These are phyloP conservation scores for Petroica traversi DNA, from an alignment of 2,113 vertebrate species.

Conservation along the genomic window DNA sequence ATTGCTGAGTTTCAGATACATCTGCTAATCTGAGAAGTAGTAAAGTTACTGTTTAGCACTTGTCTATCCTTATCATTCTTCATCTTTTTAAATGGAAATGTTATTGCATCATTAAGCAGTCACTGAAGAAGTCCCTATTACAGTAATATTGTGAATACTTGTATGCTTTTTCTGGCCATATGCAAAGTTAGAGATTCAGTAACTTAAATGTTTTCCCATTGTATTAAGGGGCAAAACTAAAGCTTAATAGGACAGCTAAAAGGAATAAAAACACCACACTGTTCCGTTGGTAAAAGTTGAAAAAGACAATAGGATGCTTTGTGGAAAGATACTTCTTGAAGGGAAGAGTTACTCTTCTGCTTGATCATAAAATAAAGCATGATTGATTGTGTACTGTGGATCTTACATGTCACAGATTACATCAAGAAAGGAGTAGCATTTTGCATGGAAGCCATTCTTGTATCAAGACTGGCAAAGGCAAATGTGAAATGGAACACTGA, in stretches of 20 bases:
- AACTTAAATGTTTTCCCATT: not conserved
- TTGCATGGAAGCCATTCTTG: not conserved
- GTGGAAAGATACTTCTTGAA: not conserved
- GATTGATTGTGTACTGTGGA: conserved; percentile 26
- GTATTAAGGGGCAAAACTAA: not conserved
- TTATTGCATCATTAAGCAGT: not conserved
- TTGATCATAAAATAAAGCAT: not conserved
- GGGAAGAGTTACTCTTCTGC: not conserved
- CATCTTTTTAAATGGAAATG: not conserved
- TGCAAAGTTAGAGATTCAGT: not conserved
- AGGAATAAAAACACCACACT: not conserved
- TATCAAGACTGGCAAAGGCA: not conserved
- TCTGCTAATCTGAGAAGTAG: not conserved
- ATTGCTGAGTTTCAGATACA: not conserved
- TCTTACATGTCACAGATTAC: not conserved
- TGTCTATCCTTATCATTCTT: not conserved
- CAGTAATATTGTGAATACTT: not conserved
- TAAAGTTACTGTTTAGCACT: not conserved
- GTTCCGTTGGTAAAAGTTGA: not conserved
- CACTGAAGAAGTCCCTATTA: not conserved
- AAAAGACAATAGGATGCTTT: not conserved
- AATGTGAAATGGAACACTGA: not conserved
- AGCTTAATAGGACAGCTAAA: not conserved
- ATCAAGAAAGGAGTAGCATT: not conserved
- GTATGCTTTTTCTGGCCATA: not conserved